phyloP scores from a whole-genome alignment of 1,140 invertebrate genomes.

The Monomorium pharaonis region DNA sequence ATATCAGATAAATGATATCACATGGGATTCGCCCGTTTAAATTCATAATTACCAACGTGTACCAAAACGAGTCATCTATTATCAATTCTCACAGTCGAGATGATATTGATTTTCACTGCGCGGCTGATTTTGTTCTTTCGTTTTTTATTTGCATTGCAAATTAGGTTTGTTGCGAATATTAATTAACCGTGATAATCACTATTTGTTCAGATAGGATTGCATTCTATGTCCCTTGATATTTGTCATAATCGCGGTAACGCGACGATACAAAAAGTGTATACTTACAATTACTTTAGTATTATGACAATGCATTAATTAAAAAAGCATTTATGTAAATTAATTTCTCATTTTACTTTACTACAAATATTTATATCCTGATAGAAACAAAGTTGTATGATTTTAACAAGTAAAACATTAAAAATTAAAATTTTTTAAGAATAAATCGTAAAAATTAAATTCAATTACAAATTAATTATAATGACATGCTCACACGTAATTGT shows the following conservation, averaged over 20 bases:
- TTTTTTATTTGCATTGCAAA: background rate
- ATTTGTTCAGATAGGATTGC: background rate
- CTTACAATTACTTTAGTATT: background rate
- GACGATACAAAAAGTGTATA: background rate
- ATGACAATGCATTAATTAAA: slow-evolving; percentile 1
- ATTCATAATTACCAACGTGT: background rate
- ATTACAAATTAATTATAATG: background rate
- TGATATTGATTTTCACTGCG: background rate
- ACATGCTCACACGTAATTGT: background rate
- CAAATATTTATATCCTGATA: background rate
- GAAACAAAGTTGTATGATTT: background rate
- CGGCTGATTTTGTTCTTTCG: background rate
- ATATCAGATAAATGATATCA: background rate
- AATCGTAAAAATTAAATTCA: background rate
- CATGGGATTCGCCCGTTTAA: background rate
- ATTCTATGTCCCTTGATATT: slow-evolving; percentile 7
- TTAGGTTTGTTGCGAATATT: background rate
- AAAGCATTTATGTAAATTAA: slow-evolving; percentile 23
- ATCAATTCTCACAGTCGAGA: background rate
- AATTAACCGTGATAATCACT: slow-evolving; percentile 5
- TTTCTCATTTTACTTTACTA: background rate
- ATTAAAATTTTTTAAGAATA: too few relatives aligned
- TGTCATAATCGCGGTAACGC: background rate
- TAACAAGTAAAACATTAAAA: background rate
- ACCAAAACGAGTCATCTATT: background rate